A percentile compares a stretch with the other conserved stretches of the same genome.
Conservation (phyloP, 2,797 vertebrate species). For the Amniataba percoides region DNA sequence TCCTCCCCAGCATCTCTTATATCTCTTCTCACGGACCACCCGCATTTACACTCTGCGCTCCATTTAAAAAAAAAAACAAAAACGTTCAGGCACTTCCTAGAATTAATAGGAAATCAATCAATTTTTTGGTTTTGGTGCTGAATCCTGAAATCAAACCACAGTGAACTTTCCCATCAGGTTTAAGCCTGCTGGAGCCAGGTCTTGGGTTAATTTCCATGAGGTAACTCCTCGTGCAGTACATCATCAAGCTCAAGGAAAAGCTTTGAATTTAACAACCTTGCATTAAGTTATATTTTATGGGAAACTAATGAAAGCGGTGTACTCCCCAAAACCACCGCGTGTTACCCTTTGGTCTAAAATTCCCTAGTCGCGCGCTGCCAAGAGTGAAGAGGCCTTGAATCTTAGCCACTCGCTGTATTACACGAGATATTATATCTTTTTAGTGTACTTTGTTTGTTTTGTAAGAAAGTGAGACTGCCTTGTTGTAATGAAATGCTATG, state of each 20-base stretch:
- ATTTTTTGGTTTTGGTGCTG: slow-evolving; percentile 39
- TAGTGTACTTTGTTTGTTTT: slow-evolving; percentile 74
- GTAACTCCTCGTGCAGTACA: slow-evolving; percentile 58
- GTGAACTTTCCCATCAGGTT: slow-evolving; percentile 47
- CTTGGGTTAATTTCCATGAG: slow-evolving; percentile 62
- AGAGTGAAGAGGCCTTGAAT: slow-evolving; percentile 74
- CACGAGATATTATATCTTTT: slow-evolving; percentile 71
- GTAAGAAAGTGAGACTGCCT: slow-evolving; percentile 66
- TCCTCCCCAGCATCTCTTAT: not conserved
- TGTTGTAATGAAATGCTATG: slow-evolving; percentile 62
- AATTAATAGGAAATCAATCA: slow-evolving; percentile 44
- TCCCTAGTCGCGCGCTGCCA: slow-evolving; percentile 63
- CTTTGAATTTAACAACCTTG: slow-evolving; percentile 71
- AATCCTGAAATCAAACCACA: slow-evolving; percentile 51
- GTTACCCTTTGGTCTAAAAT: slow-evolving; percentile 65
- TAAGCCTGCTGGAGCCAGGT: slow-evolving; percentile 45
- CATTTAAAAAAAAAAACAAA: slow-evolving; percentile 38
- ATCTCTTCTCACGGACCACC: slow-evolving; percentile 31
- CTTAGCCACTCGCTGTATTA: slow-evolving; percentile 54
- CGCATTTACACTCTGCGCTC: not conserved
- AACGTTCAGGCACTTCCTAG: slow-evolving; percentile 29
- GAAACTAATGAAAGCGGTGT: slow-evolving; percentile 73
- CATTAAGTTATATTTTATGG: slow-evolving; percentile 72
- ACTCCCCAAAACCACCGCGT: slow-evolving; percentile 54
- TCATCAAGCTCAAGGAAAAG: slow-evolving; percentile 65